Conservation (phyloP, 2,113 vertebrate species). For the Diadophis punctatus region DNA sequence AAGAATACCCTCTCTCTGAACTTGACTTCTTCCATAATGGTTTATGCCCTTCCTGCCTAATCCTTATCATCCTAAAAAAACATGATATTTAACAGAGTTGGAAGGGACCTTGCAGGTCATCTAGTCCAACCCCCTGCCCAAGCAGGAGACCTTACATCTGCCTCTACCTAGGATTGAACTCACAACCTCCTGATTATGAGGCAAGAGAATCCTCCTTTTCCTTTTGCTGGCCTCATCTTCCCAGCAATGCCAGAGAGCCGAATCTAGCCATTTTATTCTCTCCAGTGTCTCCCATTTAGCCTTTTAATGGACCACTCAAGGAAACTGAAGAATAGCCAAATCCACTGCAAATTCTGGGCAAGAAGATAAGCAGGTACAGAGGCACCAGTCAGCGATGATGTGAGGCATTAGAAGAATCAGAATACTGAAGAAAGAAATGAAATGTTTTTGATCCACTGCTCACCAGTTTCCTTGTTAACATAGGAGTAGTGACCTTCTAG, state of each 20-base stretch:
- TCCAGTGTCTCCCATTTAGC: not conserved
- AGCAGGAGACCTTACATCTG: too few relatives aligned
- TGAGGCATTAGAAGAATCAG: not conserved
- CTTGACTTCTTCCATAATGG: not conserved
- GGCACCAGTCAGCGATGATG: not conserved
- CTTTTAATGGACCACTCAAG: not conserved
- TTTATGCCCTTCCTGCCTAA: not conserved
- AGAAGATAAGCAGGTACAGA: not conserved
- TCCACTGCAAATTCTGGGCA: not conserved
- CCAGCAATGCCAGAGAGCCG: not conserved
- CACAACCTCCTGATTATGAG: too few relatives aligned
- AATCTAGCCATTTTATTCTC: not conserved
- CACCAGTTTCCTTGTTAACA: not conserved
- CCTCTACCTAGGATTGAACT: too few relatives aligned
- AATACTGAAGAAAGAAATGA: not conserved
- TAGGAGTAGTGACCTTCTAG: not conserved
- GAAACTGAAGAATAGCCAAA: not conserved
- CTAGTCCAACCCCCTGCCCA: too few relatives aligned
- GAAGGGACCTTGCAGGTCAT: too few relatives aligned
- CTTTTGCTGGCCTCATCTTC: not conserved
- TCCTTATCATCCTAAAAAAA: not conserved
- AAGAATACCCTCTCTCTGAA: not conserved
- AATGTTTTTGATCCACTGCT: not conserved
- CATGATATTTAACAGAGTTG: too few relatives aligned
- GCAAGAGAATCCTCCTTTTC: not conserved